These are phyloP conservation scores for Erebia epiphron DNA, from an alignment of 2,888 invertebrate genomes.

Conservation along the genomic window DNA sequence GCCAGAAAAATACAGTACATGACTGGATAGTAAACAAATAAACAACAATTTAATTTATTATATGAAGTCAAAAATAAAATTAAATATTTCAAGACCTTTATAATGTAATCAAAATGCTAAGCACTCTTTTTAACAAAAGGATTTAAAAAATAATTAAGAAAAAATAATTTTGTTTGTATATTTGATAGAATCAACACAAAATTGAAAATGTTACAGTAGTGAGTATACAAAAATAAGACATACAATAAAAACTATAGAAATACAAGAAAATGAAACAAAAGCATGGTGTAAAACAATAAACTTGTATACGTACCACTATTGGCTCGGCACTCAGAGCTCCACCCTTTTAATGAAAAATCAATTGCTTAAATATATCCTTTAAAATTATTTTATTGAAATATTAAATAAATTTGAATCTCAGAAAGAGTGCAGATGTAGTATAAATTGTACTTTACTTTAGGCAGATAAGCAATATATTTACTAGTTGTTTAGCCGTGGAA, in stretches of 20 bases:
- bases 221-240: slow-evolving; percentile 42
- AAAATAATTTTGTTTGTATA: slow-evolving; percentile 8
- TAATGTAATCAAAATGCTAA: no score
- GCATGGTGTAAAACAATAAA: slow-evolving; percentile 54
- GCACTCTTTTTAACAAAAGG: no score
- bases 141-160: background rate
- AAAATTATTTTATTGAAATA: slow-evolving; percentile 8
- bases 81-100: no score
- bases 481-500: background rate
- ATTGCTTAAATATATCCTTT: slow-evolving; percentile 45
- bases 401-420: background rate
- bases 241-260: slow-evolving; percentile 35
- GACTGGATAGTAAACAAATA: background rate
- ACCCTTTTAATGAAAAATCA: slow-evolving; percentile 83
- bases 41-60: no score
- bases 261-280: slow-evolving; percentile 31
- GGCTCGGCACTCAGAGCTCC: slow-evolving; percentile 95
- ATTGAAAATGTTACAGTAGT: slow-evolving; percentile 20
- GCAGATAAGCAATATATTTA: background rate
- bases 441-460: slow-evolving; percentile 6
- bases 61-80: no score
- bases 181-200: slow-evolving; percentile 8
- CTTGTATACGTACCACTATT: slow-evolving; percentile 93
- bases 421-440: slow-evolving; percentile 2
- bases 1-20: background rate